Evolutionary conservation across 1,140 invertebrate species (phyloP), one percentile per base, ranked within the genome.

Genomic region (Argopecten irradians): DNA sequence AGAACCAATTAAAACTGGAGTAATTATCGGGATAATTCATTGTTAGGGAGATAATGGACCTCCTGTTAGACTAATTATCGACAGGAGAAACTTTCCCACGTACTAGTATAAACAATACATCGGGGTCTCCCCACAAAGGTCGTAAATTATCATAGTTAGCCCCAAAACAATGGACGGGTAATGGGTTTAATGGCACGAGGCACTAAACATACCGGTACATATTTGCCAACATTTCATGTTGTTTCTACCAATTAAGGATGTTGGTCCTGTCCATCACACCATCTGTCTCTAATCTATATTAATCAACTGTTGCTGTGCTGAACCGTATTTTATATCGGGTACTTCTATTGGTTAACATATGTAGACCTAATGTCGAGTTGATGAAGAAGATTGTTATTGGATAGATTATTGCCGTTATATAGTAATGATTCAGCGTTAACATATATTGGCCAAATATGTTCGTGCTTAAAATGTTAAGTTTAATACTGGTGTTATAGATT

Each of bases 81-180:
- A 71, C 22, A 71, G 55, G 16, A n/a, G 55, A 71, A n/a, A 71
- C 55, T 71, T 71, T 71, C 55, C 55, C 55, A 71, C 55, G 55
- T 71, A 71, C 55, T 71, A n/a, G n/a, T 28, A 71, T 71, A 71
- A 46, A 71, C 55, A 71, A 71, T 28, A 71, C 55, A 71, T 3
- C 3, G 28, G 22, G n/a, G n/a, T 28, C n/a, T 71, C 8, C 1
- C 22, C n/a, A 5, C n/a, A 71, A 28, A 28, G 55, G n/a, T 71
- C 55, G 55, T 71, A 71, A 71, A n/a, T 71, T 28, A 71, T 71
- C 22, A 71, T 28, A 16, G 55, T 71, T 71, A 71, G 22, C 22
- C n/a, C n/a, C 55, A 7, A 71, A 71, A 71, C 55, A 71, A 71
- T 71, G 22, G 55, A 71, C 55, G 7, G 55, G 55, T 71, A 71